A percentile compares a stretch with the other conserved stretches of the same genome.
Conservation (phyloP, 2,797 vertebrate genomes). For the Novumbra hubbsi region DNA sequence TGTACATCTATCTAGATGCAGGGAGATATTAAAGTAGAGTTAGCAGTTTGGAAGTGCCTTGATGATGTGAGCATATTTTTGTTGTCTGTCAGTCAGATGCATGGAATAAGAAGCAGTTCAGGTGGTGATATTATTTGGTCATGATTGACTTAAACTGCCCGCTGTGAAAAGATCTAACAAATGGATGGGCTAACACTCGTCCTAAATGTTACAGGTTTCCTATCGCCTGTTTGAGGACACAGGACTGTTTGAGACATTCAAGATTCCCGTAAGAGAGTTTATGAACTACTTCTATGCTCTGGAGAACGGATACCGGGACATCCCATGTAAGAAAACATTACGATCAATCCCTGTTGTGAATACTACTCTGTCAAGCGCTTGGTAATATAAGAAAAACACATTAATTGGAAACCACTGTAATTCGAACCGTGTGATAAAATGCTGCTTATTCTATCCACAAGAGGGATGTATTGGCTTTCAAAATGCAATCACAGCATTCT, state of each 20-base stretch:
- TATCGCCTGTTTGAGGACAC: slow-evolving; percentile 94
- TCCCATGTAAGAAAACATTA: slow-evolving; percentile 88
- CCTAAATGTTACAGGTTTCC: slow-evolving; percentile 76
- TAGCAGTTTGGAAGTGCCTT: too few species aligned
- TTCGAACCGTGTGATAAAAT: neutral
- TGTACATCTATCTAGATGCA: too few species aligned
- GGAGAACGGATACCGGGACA: slow-evolving; percentile 96
- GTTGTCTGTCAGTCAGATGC: too few species aligned
- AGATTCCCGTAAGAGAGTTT: slow-evolving; percentile 91
- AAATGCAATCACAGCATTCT: slow-evolving; percentile 6
- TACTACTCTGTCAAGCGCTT: neutral
- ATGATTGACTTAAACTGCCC: neutral
- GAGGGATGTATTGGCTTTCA: slow-evolving; percentile 40
- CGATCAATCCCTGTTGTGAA: neutral
- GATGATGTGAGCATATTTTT: too few species aligned
- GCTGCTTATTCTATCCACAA: slow-evolving; percentile 39
- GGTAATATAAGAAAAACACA: neutral
- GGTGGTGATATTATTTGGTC: neutral
- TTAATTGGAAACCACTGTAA: neutral
- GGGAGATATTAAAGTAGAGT: too few species aligned
- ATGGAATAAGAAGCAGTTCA: neutral
- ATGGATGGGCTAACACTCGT: neutral
- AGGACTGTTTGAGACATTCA: slow-evolving; percentile 92
- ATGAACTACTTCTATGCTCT: slow-evolving; percentile 98
- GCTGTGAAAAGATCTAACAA: neutral